phyloP scores from a whole-genome alignment of 1,140 invertebrate species.

The Ectropis grisescens region DNA sequence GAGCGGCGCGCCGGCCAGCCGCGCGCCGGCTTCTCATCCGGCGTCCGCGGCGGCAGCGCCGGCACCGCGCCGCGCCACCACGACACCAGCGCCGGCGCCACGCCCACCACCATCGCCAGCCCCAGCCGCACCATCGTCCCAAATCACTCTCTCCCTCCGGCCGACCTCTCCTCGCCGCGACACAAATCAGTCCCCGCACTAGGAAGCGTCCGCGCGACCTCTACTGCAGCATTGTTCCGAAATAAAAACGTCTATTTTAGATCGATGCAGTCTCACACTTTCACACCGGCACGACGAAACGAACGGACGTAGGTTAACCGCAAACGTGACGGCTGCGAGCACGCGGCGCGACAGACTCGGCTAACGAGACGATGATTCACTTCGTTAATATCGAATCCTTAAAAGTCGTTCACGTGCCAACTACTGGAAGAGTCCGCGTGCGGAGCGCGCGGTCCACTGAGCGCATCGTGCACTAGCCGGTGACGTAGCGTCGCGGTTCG shows the following conservation, averaged over 20 bases:
- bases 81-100: constrained; percentile 55
- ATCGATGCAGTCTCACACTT: constrained; percentile 33
- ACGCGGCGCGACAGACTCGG: constrained; percentile 3
- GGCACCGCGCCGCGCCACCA: constrained; percentile 49
- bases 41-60: constrained; percentile 22
- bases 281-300: constrained; percentile 24
- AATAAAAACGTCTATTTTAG: constrained; percentile 50
- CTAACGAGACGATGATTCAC: constrained; percentile 16
- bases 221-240: constrained; percentile 30
- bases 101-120: constrained; percentile 56
- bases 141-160: not conserved
- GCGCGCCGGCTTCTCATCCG: constrained; percentile 32
- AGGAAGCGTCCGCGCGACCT: constrained; percentile 12
- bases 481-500: too few species aligned
- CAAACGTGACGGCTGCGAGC: constrained; percentile 20
- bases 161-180: not conserved
- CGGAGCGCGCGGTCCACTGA: constrained; percentile 3
- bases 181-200: constrained; percentile 10
- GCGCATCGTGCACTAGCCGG: constrained; percentile 3
- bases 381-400: constrained; percentile 6
- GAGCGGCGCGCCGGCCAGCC: constrained; percentile 40
- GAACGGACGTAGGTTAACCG: constrained; percentile 23
- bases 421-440: constrained; percentile 3
- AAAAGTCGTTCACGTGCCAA: constrained; percentile 5
- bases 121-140: constrained; percentile 48